phyloP scores from a whole-genome alignment of 2,113 vertebrate species.

The Noturus placidus region DNA sequence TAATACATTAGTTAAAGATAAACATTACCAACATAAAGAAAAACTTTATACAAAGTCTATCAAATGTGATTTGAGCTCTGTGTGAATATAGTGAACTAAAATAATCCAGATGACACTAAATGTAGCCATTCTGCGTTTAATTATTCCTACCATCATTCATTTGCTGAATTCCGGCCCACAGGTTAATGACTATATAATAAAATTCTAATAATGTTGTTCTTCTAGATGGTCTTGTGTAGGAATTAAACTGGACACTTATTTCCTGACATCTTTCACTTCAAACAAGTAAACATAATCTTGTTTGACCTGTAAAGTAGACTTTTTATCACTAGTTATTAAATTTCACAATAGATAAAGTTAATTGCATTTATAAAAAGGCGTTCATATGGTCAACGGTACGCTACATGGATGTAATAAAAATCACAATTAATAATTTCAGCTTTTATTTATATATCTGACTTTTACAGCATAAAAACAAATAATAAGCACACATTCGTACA shows the following conservation, averaged over 20 bases:
- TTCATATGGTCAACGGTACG: not conserved
- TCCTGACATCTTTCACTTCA: too few relatives aligned
- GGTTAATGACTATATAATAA: not conserved
- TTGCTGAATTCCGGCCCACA: not conserved
- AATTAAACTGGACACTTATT: not conserved
- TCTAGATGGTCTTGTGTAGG: not conserved
- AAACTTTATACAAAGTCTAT: not conserved
- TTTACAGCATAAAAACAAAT: slow-evolving; percentile 12
- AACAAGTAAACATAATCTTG: not conserved
- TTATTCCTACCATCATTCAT: not conserved
- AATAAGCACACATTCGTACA: slow-evolving; percentile 10
- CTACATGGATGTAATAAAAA: not conserved
- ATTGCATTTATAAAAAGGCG: not conserved
- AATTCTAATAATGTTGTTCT: not conserved
- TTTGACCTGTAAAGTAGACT: not conserved
- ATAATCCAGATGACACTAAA: not conserved
- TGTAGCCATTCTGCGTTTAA: not conserved
- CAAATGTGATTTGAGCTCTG: not conserved
- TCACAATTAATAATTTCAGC: not conserved
- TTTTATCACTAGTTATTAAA: not conserved
- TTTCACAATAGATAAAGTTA: not conserved
- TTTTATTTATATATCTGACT: slow-evolving; percentile 23
- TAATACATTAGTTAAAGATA: not conserved
- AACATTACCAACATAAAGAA: not conserved
- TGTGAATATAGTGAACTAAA: not conserved